These are phyloP conservation scores for Mormyrops attenuatus DNA, from an alignment of 2,797 vertebrate species.

Conservation along the genomic window DNA sequence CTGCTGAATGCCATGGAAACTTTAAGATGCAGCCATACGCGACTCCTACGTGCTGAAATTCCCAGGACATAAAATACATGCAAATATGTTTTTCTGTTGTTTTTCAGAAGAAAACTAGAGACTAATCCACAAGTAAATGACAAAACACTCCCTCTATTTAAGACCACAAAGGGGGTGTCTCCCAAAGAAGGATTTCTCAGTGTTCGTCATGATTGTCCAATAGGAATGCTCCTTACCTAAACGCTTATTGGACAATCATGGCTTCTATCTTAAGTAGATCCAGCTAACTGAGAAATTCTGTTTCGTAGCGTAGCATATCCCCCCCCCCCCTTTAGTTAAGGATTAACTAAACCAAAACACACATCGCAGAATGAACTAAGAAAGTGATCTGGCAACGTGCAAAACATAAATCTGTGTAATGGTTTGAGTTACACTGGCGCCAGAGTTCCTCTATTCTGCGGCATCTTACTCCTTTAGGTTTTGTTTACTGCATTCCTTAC, in stretches of 20 bases:
- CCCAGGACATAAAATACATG: background rate
- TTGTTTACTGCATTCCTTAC: slow-evolving; percentile 3
- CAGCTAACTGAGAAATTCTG: background rate
- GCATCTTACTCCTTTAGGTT: background rate
- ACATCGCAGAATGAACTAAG: background rate
- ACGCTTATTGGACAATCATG: background rate
- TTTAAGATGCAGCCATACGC: background rate
- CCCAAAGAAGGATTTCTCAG: background rate
- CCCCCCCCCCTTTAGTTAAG: background rate
- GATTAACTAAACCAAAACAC: background rate
- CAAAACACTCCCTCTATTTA: background rate
- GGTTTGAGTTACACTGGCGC: background rate
- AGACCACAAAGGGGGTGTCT: background rate
- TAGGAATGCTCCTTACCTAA: background rate
- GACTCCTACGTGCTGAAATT: background rate
- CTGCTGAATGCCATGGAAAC: background rate
- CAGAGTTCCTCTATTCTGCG: background rate
- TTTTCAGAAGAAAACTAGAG: background rate
- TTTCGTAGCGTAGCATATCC: background rate
- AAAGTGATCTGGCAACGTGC: background rate
- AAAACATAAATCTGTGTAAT: background rate
- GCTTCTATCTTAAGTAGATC: background rate
- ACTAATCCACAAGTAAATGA: background rate
- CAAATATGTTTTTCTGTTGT: background rate
- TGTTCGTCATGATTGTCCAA: background rate